A percentile compares a stretch with the other conserved stretches of the same genome.
These are phyloP conservation scores for Osmoderma eremita DNA, from an alignment of 2,888 invertebrate genomes.

Conservation along the genomic window DNA sequence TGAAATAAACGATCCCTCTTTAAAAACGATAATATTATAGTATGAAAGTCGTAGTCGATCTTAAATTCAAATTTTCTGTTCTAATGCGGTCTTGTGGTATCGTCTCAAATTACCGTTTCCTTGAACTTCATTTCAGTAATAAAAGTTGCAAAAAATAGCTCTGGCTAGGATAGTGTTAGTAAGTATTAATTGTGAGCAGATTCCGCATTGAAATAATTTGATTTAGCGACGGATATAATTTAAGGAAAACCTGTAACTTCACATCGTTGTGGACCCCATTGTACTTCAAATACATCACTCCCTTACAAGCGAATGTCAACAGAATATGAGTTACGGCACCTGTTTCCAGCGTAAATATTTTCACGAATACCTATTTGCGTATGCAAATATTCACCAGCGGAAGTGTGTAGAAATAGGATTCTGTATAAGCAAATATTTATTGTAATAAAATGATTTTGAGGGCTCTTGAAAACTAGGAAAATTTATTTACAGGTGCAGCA, in stretches of 20 bases:
- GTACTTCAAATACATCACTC: background rate
- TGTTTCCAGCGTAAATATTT: slow-evolving; percentile 5
- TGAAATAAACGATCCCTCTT: slow-evolving; percentile 52
- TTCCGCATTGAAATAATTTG: no score
- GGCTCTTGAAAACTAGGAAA: background rate
- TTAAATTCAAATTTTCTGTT: no score
- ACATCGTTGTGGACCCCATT: background rate
- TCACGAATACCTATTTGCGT: slow-evolving; percentile 1
- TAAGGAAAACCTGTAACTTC: no score
- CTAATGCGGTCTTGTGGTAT: no score
- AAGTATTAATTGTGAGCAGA: no score
- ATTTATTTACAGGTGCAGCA: no score
- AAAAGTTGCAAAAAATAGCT: no score
- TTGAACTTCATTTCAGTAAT: no score
- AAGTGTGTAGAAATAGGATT: background rate
- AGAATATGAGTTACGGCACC: slow-evolving; percentile 1
- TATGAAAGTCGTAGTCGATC: slow-evolving; percentile 53
- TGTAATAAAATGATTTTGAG: background rate
- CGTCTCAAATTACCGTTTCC: no score
- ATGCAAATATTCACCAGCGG: background rate
- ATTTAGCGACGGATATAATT: no score
- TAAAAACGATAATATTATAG: slow-evolving; percentile 48
- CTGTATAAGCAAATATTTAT: slow-evolving; percentile 9
- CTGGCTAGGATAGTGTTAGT: no score
- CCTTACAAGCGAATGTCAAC: background rate